Evolutionary conservation across 2,113 vertebrate genomes (phyloP).

Genomic region (Anseranas semipalmata): DNA sequence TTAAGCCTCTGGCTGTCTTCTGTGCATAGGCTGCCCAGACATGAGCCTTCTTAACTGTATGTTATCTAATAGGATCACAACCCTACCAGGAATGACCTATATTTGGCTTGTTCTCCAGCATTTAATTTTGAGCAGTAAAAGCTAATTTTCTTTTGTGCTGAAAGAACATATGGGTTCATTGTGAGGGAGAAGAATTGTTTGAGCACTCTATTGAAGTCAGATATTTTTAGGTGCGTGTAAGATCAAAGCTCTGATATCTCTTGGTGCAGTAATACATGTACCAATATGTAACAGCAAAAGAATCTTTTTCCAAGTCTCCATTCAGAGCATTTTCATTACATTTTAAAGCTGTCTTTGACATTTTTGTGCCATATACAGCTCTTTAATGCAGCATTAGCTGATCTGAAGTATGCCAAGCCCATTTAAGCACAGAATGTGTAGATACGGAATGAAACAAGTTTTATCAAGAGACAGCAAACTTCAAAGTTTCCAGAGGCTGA

Average conservation of each 20-base stretch:
- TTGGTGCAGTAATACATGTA: conserved; percentile 68
- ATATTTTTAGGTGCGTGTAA: conserved; percentile 60
- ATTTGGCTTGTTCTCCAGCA: conserved; percentile 45
- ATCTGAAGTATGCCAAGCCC: conserved; percentile 41
- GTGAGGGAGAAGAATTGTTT: conserved; percentile 54
- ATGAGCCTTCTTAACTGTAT: conserved; percentile 1
- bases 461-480: conserved; percentile 33
- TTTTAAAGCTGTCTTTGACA: conserved; percentile 59
- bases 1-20: background rate
- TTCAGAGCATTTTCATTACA: conserved; percentile 67
- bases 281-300: conserved; percentile 39
- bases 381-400: conserved; percentile 36
- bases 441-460: conserved; percentile 43
- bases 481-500: conserved; percentile 57
- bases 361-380: conserved; percentile 46
- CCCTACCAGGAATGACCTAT: conserved; percentile 31
- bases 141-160: conserved; percentile 60
- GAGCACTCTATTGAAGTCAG: conserved; percentile 61
- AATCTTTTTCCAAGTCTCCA: conserved; percentile 61
- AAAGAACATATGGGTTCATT: conserved; percentile 53
- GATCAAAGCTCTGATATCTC: conserved; percentile 69
- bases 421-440: conserved; percentile 23
- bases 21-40: background rate
- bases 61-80: conserved; percentile 42
- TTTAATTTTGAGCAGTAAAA: conserved; percentile 60